Base-by-base conservation (phyloP, 2,888 invertebrate genomes). In the Caenorhabditis sulstoni region DNA sequence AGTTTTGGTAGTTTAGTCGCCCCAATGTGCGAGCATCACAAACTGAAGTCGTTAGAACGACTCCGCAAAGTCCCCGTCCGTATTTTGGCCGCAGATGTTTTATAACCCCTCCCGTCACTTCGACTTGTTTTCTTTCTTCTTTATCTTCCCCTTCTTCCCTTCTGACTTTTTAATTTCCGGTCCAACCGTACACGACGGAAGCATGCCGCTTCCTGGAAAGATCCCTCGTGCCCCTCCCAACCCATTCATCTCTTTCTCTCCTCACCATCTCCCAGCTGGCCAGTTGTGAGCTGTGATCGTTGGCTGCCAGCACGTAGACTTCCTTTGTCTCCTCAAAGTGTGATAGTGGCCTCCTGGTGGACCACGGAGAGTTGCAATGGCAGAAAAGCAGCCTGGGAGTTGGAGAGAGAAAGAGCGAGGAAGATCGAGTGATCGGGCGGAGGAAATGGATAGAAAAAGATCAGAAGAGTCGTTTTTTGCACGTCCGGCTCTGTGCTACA, bases 271-370 rank as follows among this genome's bases (percentile, higher is more conserved):
- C 70, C 37, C 70, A 70, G 70, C 70, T 70, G 70, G 61, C 29
- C 53, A 35, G 70, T 44, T 8, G 45, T 70, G 70, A 70, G 70
- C 70, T 70, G 53, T 70, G 70, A 70, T 70, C 70, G 59, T 50
- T 59, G 29, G 29, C 29, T 29, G 29, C 29, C 29, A 29, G 45
- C 70, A 70, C 59, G 68, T 68, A 68, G 68, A 70, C 61, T n/a
- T 52, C 23, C n/a, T 22, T n/a, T 29, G 52, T 23, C 52, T 23
- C n/a, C 52, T 41, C 58, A 58, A 58, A 41, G 68, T 59, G 68
- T 59, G 68, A 68, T 68, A 68, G 68, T 59, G 68, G 59, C 44
- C 68, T 58, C 41, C 50, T 8, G 52, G 22, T 22, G 23, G 23
- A n/a, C 18, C 18, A 1, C 14, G 47, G 45, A 29, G 45, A 58